Evolutionary conservation across 2,797 vertebrate species (phyloP), one percentile per base, ranked within the genome.

Genomic region (Vireo griseus): DNA sequence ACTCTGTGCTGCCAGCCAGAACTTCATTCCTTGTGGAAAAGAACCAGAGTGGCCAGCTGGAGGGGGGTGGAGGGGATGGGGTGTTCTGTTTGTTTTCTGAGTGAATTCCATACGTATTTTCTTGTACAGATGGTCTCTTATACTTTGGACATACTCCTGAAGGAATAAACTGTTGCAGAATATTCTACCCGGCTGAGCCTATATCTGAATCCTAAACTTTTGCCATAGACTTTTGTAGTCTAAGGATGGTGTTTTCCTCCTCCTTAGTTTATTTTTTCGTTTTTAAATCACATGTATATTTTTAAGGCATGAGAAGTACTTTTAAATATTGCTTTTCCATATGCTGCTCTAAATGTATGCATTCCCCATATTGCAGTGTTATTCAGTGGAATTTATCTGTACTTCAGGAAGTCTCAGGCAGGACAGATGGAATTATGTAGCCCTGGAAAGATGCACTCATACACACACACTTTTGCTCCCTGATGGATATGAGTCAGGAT

Each of bases 251-350:
- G 50, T 54, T 93, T 79, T 75, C 40, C n/a, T 74, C 39, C 25
- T 82, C 2, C 9, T 68, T 28, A 15, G 18, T 54, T 54, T 50
- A 61, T 75, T 44, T 73, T 51, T 55, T 50, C 0, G 0, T 65
- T 75, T 54, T 47, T 51, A 68, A 76, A 73, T 79, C 22, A 24
- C 31, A 39, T 74, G 11, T 18, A 7, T 86, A 85, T 89, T 91
- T 94, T 88, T 90, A 80, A 88, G 94, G 42, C 8, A 62, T 13
- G 59, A 67, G 52, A 73, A 4, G 1, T 83, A 77, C 61, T 94
- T 92, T 90, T 74, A 63, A 91, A 93, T 83, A 80, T 21, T 89
- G n/a, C 73, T 85, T 87, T 95, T 90, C 72, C 79, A 86, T 92
- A 85, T 92, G 79, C 47, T 74, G 50, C 44, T 92, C n/a, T 90